phyloP scores from a whole-genome alignment of 1,140 invertebrate genomes.

The Macrosteles quadrilineatus region DNA sequence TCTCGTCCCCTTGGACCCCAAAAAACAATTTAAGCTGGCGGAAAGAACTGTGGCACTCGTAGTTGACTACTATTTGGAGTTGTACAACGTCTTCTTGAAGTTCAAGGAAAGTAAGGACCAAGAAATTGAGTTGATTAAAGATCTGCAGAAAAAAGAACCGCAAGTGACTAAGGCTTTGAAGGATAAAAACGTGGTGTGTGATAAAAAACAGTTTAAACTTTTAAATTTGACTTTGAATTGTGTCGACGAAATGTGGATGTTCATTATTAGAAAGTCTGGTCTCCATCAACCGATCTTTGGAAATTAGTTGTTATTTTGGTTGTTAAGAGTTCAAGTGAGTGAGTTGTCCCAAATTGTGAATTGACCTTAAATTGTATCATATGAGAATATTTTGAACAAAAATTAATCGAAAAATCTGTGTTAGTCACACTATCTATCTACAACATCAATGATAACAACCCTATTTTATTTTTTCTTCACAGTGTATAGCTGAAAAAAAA shows the following conservation, averaged over 20 bases:
- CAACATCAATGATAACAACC: no score
- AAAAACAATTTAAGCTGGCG: neutral
- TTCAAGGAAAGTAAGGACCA: neutral
- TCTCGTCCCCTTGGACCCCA: neutral
- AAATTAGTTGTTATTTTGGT: no score
- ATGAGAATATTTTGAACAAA: no score
- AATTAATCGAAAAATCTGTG: no score
- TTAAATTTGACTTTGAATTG: constrained; percentile 9
- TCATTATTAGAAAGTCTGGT: neutral
- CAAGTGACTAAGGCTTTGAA: neutral
- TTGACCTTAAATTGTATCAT: no score
- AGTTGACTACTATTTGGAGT: constrained; percentile 1
- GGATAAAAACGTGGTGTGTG: neutral
- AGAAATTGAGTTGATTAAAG: neutral
- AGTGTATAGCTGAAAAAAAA: no score
- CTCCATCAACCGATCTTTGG: neutral
- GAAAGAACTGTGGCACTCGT: neutral
- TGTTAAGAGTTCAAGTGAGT: no score
- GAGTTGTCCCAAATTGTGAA: no score
- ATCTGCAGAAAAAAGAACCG: neutral
- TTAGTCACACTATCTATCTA: no score
- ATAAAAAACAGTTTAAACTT: neutral
- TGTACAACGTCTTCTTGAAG: neutral
- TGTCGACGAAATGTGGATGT: constrained; percentile 5
- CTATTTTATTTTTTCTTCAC: no score